Conservation (phyloP, 2,113 vertebrate species). For the Oreocharis arfaki region DNA sequence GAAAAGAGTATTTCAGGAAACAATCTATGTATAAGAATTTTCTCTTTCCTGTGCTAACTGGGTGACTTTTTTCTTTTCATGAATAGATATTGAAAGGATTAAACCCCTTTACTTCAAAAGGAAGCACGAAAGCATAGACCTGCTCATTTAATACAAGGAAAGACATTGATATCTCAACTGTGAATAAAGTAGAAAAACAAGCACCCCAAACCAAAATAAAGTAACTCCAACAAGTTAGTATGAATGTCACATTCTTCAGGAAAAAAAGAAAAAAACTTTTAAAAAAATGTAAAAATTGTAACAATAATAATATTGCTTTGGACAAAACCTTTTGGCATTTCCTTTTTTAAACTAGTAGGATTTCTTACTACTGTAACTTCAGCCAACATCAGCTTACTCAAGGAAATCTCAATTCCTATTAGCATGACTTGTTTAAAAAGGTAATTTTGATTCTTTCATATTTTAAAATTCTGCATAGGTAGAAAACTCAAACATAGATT, state of each 20-base stretch:
- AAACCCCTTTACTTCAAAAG: not conserved
- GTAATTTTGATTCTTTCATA: not conserved
- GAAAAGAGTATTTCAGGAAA: not conserved
- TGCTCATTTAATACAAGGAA: not conserved
- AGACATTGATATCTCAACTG: not conserved
- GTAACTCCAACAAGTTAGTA: not conserved
- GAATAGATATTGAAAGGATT: not conserved
- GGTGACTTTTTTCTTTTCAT: not conserved
- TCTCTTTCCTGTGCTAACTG: not conserved
- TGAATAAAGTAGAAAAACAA: not conserved
- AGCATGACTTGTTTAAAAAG: not conserved
- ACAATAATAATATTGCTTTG: not conserved
- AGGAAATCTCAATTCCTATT: constrained; percentile 14
- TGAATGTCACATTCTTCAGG: not conserved
- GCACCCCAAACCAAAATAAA: not conserved
- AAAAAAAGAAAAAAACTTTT: not conserved
- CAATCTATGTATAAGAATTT: not conserved
- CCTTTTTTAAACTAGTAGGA: constrained; percentile 1
- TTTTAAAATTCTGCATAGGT: not conserved
- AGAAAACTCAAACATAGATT: not conserved
- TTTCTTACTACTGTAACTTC: not conserved
- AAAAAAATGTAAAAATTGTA: not conserved
- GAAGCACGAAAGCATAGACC: not conserved
- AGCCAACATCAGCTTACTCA: constrained; percentile 11
- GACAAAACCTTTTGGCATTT: constrained; percentile 4